Base-by-base conservation (phyloP, 2,888 invertebrate genomes). In the Dicyrtomina minuta region DNA sequence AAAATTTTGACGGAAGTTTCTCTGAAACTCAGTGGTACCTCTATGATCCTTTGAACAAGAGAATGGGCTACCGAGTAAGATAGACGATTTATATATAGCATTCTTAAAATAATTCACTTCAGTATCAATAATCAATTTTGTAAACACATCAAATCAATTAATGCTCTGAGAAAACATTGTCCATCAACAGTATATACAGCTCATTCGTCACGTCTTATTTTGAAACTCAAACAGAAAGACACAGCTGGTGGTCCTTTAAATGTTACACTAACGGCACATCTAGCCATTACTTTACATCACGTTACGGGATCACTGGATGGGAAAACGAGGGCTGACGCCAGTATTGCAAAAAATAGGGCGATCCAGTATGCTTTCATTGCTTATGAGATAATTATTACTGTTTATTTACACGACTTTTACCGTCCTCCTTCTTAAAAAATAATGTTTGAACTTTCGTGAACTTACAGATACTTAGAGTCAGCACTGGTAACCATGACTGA, bases 201-300 rank as follows among this genome's bases (percentile, higher is more conserved):
- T n/a, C n/a, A n/a, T n/a, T n/a, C n/a, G n/a, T n/a, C n/a, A n/a
- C n/a, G n/a, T n/a, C n/a, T n/a, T n/a, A n/a, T n/a, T n/a, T n/a
- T n/a, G n/a, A n/a, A n/a, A n/a, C n/a, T n/a, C n/a, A n/a, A n/a
- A 39, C 41, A 68, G 68, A 60, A 51, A 24, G 68, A 68, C 20
- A 33, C 71, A 70, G 68, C 68, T n/a, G n/a, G n/a, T 51, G 74
- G 72, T 68, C 74, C 71, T 27, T 74, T 62, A 46, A 81, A 81
- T 69, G 80, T 84, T 3, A 80, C 84, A 2, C 79, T 86, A 55
- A 86, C 86, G 8, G 84, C 86, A 0, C 85, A 85, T 76, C 83
- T 85, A 13, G 79, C 85, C 10, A 83, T 85, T 68, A 82, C 84
- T 0, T 79, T 86, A 12, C 79, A 81, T 26, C 79, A 81, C 56